phyloP scores from a whole-genome alignment of 2,797 vertebrate species.

The Sebastes oblongus region DNA sequence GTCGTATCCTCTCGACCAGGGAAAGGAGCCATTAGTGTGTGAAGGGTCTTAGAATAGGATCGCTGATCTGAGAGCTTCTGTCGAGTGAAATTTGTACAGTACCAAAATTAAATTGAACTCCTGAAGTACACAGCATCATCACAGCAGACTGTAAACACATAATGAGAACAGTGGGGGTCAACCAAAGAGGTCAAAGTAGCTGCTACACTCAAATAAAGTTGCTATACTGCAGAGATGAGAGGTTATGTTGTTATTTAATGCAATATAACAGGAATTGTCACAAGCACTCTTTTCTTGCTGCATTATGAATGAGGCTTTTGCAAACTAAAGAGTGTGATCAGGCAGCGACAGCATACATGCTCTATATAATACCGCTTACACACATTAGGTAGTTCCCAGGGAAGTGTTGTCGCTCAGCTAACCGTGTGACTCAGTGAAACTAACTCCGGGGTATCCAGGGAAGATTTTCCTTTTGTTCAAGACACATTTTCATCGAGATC shows the following conservation, averaged over 20 bases:
- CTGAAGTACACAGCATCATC: neutral
- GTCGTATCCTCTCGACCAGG: constrained; percentile 41
- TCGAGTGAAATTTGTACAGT: constrained; percentile 22
- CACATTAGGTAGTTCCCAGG: neutral
- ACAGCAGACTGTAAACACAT: neutral
- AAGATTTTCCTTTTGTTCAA: constrained; percentile 17
- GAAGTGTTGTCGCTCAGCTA: neutral
- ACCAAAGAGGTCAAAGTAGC: neutral
- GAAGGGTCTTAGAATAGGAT: constrained; percentile 44
- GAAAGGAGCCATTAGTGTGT: constrained; percentile 37
- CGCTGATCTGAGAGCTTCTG: constrained; percentile 38
- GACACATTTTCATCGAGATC: constrained; percentile 19
- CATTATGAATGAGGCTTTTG: constrained; percentile 35
- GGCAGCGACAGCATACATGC: neutral
- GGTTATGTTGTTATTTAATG: neutral
- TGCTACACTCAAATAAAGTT: neutral
- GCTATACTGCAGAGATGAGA: neutral
- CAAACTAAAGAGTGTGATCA: constrained; percentile 7
- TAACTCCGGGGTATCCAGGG: neutral
- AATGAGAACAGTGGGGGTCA: neutral
- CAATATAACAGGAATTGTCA: neutral
- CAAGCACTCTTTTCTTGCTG: neutral
- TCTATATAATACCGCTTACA: neutral
- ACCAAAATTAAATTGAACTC: neutral
- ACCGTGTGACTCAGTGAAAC: neutral